Evolutionary conservation across 2,113 vertebrate species (phyloP), one percentile per base, ranked within the genome.

Genomic region (Tonatia bakeri): DNA sequence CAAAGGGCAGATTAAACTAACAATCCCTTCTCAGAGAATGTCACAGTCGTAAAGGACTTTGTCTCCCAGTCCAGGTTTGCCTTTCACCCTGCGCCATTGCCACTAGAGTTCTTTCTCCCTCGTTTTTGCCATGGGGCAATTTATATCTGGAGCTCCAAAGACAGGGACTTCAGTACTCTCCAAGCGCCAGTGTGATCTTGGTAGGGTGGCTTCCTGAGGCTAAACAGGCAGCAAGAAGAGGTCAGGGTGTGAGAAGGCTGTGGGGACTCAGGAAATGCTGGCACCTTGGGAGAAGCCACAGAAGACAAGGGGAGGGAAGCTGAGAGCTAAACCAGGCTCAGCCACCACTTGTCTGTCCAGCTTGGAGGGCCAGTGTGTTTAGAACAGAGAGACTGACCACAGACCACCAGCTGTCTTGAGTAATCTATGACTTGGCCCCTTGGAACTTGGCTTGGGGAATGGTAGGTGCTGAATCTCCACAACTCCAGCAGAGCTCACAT

Each of bases 401-500:
- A 22, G 47, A 33, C 26, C 43, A 1, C n/a, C 79, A 54, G 26
- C 40, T 69, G 36, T 20, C 64, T 47, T 12, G 14, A 13, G 19
- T 75, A 64, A 20, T 5, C 69, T 38, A 2, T 5, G 3, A 47
- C 2, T 3, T 6, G 40, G 38, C 38, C 31, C 11, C 28, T 79
- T 0, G 0, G 65, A 43, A 40, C 36, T 6, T 36, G 50, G 40
- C 20, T 0, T 36, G 33, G 31, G 14, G 61, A 20, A 4, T 28
- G 38, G 28, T 2, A 0, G 36, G 7, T 43, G 28, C 75, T n/a
- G 70, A 38, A 43, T 31, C 50, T 61, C 17, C 6, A 22, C 0
- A 19, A 7, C 8, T 1, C 45, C 6, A 20, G 52, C 26, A 43
- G 0, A 19, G 43, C 50, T 70, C n/a, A 17, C 0, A 0, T 9